Evolutionary conservation across 2,888 invertebrate species (phyloP).

Genomic region (Lamellibrachia columna): DNA sequence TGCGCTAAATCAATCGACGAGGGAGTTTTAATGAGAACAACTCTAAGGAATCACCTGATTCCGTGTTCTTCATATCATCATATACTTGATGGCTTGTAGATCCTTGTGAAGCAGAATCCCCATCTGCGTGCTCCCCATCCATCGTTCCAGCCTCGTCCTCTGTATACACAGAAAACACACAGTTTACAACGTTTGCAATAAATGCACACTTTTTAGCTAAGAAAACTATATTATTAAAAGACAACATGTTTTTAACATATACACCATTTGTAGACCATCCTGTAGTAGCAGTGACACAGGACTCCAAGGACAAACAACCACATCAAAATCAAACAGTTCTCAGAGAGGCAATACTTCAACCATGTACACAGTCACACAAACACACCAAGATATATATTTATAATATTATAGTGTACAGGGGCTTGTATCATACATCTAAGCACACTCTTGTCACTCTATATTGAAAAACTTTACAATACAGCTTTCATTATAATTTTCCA

Average conservation of each 20-base stretch:
- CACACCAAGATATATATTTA: too few species aligned
- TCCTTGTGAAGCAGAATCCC: constrained; percentile 17
- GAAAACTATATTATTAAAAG: not conserved
- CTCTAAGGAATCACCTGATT: not conserved
- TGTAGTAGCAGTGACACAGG: not conserved
- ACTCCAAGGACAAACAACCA: too few species aligned
- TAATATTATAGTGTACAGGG: too few species aligned
- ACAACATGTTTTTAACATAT: not conserved
- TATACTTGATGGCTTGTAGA: not conserved
- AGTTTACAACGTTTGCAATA: not conserved
- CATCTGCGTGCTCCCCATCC: constrained; percentile 18
- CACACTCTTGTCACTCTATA: too few species aligned
- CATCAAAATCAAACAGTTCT: too few species aligned
- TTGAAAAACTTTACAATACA: too few species aligned
- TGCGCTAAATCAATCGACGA: not conserved
- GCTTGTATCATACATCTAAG: too few species aligned
- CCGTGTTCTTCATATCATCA: not conserved
- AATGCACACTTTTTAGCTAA: not conserved
- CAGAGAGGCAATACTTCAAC: too few species aligned
- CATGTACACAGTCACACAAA: too few species aligned
- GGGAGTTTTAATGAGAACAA: not conserved
- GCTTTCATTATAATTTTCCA: too few species aligned
- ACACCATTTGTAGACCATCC: not conserved
- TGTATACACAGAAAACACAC: not conserved
- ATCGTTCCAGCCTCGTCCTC: constrained; percentile 22